Percentiles rank a stretch among this genome's conserved stretches.
phyloP scores from a whole-genome alignment of 2,113 vertebrate species.

The Deroptyus accipitrinus region DNA sequence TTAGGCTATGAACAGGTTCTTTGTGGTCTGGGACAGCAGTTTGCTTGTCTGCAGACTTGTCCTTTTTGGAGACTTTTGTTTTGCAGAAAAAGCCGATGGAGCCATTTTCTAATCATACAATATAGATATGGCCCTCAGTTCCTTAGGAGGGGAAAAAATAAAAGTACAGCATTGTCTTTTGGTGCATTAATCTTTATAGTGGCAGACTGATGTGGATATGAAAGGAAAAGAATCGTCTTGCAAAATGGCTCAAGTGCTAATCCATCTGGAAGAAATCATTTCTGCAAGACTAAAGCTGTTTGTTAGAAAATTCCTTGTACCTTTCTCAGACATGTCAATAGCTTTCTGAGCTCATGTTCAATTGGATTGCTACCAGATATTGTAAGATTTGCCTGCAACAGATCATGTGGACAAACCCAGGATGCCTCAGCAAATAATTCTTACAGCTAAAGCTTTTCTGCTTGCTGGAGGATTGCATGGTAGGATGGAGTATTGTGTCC shows the following conservation, averaged over 20 bases:
- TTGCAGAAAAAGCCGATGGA: background rate
- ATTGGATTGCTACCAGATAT: background rate
- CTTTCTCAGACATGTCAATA: conserved; percentile 2
- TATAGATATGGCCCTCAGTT: background rate
- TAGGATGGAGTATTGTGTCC: background rate
- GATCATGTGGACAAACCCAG: background rate
- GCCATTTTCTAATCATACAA: background rate
- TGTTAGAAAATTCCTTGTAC: background rate
- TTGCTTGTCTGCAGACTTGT: background rate
- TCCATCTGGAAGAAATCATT: conserved; percentile 36
- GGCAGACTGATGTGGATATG: background rate
- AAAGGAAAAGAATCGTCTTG: conserved; percentile 8
- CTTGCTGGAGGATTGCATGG: background rate
- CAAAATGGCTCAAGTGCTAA: background rate
- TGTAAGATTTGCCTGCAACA: background rate
- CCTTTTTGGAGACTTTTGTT: background rate
- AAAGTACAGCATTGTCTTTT: background rate
- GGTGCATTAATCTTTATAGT: background rate
- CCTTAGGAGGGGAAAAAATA: background rate
- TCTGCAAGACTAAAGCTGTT: background rate
- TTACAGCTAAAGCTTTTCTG: background rate
- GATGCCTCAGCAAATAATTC: background rate
- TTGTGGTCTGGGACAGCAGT: background rate
- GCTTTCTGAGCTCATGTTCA: background rate
- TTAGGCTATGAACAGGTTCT: background rate